Evolutionary conservation across 2,113 vertebrate species (phyloP).

Genomic region (Xiphophorus maculatus): DNA sequence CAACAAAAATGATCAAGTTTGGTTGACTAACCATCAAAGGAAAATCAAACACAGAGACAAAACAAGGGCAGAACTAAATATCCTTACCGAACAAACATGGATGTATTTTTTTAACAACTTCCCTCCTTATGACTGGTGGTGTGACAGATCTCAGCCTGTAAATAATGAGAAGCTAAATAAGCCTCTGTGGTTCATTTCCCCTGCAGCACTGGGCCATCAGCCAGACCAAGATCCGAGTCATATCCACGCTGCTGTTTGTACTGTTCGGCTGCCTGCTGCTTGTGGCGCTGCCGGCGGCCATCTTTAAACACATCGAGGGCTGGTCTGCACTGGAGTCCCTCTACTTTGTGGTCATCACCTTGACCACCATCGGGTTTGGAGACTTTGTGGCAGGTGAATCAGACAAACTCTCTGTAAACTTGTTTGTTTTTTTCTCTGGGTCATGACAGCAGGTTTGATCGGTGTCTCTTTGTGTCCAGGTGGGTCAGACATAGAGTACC

Average conservation of each 20-base stretch:
- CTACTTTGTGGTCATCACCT: constrained; percentile 91
- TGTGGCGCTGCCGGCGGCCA: constrained; percentile 84
- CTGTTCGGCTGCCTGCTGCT: constrained; percentile 93
- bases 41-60: neutral
- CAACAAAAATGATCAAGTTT: neutral
- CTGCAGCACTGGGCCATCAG: constrained; percentile 91
- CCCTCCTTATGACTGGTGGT: too few species aligned
- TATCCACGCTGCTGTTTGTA: constrained; percentile 94
- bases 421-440: neutral
- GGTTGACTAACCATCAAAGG: neutral
- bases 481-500: constrained; percentile 90
- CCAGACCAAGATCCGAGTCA: constrained; percentile 96
- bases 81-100: neutral
- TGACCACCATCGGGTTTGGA: constrained; percentile 89
- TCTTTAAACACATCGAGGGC: constrained; percentile 92
- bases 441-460: neutral
- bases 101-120: too few species aligned
- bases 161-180: neutral
- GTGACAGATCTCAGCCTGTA: neutral
- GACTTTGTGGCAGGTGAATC: constrained; percentile 92
- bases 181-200: neutral
- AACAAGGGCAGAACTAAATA: neutral
- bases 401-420: neutral
- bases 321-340: constrained; percentile 93
- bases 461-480: constrained; percentile 73